Conservation (phyloP, 2,888 invertebrate species). For the Monopis laevigella region DNA sequence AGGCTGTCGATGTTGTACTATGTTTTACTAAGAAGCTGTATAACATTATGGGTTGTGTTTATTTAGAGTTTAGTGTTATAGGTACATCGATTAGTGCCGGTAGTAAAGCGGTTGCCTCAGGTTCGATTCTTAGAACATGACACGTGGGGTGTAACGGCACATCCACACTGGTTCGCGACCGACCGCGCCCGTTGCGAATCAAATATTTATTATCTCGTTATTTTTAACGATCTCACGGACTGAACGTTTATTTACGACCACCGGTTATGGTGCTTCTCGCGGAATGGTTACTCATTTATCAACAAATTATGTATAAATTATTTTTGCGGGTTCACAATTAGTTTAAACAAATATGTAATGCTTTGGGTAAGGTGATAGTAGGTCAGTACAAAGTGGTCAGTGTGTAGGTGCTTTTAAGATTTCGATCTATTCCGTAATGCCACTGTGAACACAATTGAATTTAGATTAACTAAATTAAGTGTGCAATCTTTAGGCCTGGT, state of each 20-base stretch:
- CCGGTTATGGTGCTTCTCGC: slow-evolving; percentile 10
- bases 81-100: neutral
- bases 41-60: too few relatives aligned
- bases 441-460: too few relatives aligned
- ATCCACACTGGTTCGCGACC: slow-evolving; percentile 3
- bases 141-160: slow-evolving; percentile 15
- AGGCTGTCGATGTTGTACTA: too few relatives aligned
- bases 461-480: too few relatives aligned
- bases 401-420: slow-evolving; percentile 4
- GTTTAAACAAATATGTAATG: slow-evolving; percentile 9
- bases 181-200: slow-evolving; percentile 21
- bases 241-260: slow-evolving; percentile 22
- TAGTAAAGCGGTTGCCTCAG: neutral
- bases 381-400: slow-evolving; percentile 6
- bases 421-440: too few relatives aligned
- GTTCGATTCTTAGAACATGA: slow-evolving; percentile 5
- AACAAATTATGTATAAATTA: neutral
- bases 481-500: too few relatives aligned
- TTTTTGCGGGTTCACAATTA: slow-evolving; percentile 8
- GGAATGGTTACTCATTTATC: slow-evolving; percentile 5
- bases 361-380: slow-evolving; percentile 3
- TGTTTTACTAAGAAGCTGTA: too few relatives aligned
- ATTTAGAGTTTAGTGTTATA: too few relatives aligned
- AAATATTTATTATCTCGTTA: slow-evolving; percentile 31
- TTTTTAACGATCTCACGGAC: slow-evolving; percentile 29